Evolutionary conservation across 2,113 vertebrate genomes (phyloP), one percentile per base, ranked within the genome.

Genomic region (Butorides virescens): DNA sequence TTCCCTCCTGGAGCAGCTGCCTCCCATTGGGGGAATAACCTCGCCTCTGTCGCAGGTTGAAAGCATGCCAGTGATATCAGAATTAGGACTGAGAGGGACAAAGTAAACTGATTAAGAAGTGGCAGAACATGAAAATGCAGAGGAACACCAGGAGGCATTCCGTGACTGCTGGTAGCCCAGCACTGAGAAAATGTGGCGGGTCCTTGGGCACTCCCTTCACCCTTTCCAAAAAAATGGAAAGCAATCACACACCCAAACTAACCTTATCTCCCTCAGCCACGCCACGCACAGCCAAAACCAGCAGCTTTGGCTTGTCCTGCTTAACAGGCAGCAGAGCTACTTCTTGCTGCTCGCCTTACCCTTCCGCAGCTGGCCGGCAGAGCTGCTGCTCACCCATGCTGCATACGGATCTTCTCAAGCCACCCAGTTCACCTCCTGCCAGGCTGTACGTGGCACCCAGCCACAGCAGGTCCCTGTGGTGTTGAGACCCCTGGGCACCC

Each of bases 141-240:
- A 14, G 36, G 22, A 83, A 53, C 27, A 53, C 0, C 2, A 92
- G 62, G 23, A 86, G 44, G 9, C 5, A 0, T 52, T 93, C 42
- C 80, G 44, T 58, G 55, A 37, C 34, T 79, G 58, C 58, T 59
- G 39, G 21, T 52, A 83, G 72, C 15, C 29, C 49, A 82, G 59
- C 11, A 0, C 34, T 47, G 42, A 36, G 26, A 13, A 63, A 67
- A 47, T 0, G 0, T 36, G 22, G 13, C 1, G 2, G 20, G 13
- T 7, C 11, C 30, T 42, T 22, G 6, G 29, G 34, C 9, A 13
- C 5, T 30, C 22, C 22, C 23, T 46, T 83, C 63, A 55, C 17
- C 15, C 56, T 49, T 66, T 66, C 47, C 0, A 0, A 55, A 70
- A 50, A n/a, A n/a, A 53, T 5, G 19, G 21, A 76, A 81, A 65